These are phyloP conservation scores for Alethe castanea DNA, from an alignment of 2,113 vertebrate genomes.

Conservation along the genomic window DNA sequence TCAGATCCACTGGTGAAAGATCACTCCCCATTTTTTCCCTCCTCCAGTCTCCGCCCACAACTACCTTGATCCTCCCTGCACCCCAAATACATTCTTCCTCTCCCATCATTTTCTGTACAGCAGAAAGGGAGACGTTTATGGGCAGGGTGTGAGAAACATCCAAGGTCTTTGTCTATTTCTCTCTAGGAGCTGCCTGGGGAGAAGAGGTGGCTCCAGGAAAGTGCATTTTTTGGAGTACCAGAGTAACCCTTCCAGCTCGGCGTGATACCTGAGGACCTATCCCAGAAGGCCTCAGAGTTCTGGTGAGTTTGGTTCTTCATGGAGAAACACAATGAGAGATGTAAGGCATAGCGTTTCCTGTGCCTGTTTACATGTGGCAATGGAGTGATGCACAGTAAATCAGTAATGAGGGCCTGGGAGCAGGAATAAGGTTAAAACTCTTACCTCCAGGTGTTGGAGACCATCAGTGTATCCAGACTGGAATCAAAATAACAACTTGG, in stretches of 20 bases:
- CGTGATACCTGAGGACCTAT: background rate
- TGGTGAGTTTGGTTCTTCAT: background rate
- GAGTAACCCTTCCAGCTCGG: background rate
- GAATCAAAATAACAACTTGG: background rate
- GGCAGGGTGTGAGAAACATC: rapidly evolving
- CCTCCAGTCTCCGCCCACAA: background rate
- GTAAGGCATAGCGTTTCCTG: background rate
- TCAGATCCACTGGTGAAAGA: background rate
- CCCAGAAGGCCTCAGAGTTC: background rate
- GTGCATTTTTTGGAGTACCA: background rate
- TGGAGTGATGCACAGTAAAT: background rate
- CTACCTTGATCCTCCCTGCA: background rate
- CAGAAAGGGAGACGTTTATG: background rate
- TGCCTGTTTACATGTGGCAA: background rate
- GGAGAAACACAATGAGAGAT: background rate
- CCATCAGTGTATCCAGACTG: background rate
- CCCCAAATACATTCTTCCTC: background rate
- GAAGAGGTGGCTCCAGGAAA: background rate
- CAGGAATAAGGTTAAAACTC: background rate
- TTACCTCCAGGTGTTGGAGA: background rate
- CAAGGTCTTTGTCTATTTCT: background rate
- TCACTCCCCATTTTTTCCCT: background rate
- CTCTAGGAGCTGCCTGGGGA: background rate
- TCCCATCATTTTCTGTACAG: background rate
- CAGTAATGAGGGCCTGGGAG: background rate